Evolutionary conservation across 2,888 invertebrate species (phyloP).

Genomic region (Girardia tigrina): DNA sequence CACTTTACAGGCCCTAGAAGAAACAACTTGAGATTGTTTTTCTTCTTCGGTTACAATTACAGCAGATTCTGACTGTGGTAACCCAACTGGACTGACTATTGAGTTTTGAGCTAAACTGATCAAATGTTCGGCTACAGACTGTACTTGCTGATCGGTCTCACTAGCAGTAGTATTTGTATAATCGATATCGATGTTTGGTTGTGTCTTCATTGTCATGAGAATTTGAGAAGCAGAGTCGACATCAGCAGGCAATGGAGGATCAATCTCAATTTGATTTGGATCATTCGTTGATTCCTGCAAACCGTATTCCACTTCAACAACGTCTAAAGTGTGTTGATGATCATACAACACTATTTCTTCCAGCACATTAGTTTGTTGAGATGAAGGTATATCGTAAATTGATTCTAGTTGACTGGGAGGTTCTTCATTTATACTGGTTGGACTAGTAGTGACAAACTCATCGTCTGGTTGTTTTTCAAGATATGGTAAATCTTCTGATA

Average conservation of each 20-base stretch:
- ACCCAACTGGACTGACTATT: not conserved
- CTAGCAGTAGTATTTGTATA: not conserved
- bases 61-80: not conserved
- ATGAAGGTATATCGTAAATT: slow-evolving; percentile 25
- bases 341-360: not conserved
- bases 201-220: not conserved
- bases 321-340: not conserved
- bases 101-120: not conserved
- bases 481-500: slow-evolving; percentile 32
- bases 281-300: not conserved
- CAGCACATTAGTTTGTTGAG: not conserved
- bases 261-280: not conserved
- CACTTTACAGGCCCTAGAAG: not conserved
- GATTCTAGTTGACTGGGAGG: slow-evolving; percentile 30
- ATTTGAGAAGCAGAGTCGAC: not conserved
- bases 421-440: slow-evolving; percentile 26
- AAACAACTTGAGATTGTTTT: not conserved
- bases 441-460: slow-evolving; percentile 26
- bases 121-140: not conserved
- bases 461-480: slow-evolving; percentile 29
- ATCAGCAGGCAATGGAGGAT: not conserved
- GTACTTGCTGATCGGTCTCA: not conserved
- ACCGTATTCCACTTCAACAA: not conserved
- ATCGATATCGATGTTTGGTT: not conserved
- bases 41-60: not conserved